phyloP scores from a whole-genome alignment of 2,888 invertebrate species.

The Liposcelis brunnea region DNA sequence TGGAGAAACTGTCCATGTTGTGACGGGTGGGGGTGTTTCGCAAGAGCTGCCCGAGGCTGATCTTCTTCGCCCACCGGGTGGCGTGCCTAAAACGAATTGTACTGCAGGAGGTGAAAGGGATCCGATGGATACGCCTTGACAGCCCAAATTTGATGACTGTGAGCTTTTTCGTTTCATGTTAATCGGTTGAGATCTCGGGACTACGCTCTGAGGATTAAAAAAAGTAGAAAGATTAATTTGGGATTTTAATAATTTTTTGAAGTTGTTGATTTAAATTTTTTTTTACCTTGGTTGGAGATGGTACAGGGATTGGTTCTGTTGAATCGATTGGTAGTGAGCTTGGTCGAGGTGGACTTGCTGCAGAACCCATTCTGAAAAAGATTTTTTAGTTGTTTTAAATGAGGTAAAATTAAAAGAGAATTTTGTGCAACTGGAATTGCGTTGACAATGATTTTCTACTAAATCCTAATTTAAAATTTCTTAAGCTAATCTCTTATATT shows the following conservation, averaged over 20 bases:
- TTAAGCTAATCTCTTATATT: too few relatives aligned
- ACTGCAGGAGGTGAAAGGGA: conserved; percentile 84
- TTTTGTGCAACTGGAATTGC: too few relatives aligned
- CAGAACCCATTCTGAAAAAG: conserved; percentile 18
- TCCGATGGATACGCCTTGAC: conserved; percentile 54
- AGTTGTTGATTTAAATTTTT: not conserved
- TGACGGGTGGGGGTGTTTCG: conserved; percentile 58
- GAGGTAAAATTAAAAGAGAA: conserved; percentile 3
- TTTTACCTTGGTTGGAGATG: conserved; percentile 19
- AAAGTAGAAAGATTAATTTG: too few relatives aligned
- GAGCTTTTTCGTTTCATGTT: conserved; percentile 56
- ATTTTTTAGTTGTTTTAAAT: not conserved
- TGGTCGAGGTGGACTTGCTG: conserved; percentile 45
- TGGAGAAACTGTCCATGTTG: conserved; percentile 68
- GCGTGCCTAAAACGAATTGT: conserved; percentile 74
- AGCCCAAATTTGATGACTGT: conserved; percentile 38
- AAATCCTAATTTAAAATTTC: too few relatives aligned
- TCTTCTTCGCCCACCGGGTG: conserved; percentile 42
- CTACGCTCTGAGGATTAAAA: conserved; percentile 25
- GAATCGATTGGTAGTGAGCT: conserved; percentile 40
- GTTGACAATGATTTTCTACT: too few relatives aligned
- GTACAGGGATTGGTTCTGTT: conserved; percentile 57
- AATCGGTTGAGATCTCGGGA: conserved; percentile 74
- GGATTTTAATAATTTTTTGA: not conserved
- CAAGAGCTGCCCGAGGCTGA: conserved; percentile 28